Percentiles rank a stretch among this genome's conserved stretches.
Evolutionary conservation across 1,140 invertebrate genomes (phyloP).

Genomic region (Psix sp.): DNA sequence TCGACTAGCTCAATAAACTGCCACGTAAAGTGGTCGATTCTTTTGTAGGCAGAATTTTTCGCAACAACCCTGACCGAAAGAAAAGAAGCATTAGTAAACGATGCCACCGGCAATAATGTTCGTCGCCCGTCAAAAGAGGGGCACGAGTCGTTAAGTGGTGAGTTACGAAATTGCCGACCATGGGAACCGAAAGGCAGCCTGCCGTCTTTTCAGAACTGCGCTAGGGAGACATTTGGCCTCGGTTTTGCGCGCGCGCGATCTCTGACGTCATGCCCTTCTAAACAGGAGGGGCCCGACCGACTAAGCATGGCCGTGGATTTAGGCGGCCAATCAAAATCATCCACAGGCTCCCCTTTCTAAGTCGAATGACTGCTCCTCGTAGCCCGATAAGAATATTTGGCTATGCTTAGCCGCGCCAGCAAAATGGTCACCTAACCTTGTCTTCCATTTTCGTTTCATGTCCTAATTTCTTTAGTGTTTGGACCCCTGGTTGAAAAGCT

Average conservation of each 20-base stretch:
- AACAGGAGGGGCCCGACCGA: slow-evolving; percentile 75
- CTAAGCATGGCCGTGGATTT: slow-evolving; percentile 76
- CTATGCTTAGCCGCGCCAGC: slow-evolving; percentile 9
- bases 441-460: not conserved
- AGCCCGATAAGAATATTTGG: slow-evolving; percentile 59
- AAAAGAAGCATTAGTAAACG: slow-evolving; percentile 54
- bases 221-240: slow-evolving; percentile 59
- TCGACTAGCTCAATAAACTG: slow-evolving; percentile 30
- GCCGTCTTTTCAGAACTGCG: slow-evolving; percentile 54
- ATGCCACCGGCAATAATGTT: slow-evolving; percentile 56
- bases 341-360: slow-evolving; percentile 65
- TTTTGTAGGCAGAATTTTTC: slow-evolving; percentile 46
- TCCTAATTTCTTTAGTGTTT: too few relatives aligned
- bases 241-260: slow-evolving; percentile 50
- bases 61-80: slow-evolving; percentile 52
- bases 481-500: too few relatives aligned
- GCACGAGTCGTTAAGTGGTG: slow-evolving; percentile 57
- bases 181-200: slow-evolving; percentile 59
- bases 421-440: slow-evolving; percentile 59
- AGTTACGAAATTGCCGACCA: slow-evolving; percentile 62
- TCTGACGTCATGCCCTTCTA: slow-evolving; percentile 77
- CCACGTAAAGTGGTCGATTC: slow-evolving; percentile 30
- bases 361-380: slow-evolving; percentile 38
- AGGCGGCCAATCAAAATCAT: slow-evolving; percentile 69
- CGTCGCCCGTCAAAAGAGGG: slow-evolving; percentile 56